phyloP scores from a whole-genome alignment of 1,140 invertebrate species.

The Drosophila arizonae region DNA sequence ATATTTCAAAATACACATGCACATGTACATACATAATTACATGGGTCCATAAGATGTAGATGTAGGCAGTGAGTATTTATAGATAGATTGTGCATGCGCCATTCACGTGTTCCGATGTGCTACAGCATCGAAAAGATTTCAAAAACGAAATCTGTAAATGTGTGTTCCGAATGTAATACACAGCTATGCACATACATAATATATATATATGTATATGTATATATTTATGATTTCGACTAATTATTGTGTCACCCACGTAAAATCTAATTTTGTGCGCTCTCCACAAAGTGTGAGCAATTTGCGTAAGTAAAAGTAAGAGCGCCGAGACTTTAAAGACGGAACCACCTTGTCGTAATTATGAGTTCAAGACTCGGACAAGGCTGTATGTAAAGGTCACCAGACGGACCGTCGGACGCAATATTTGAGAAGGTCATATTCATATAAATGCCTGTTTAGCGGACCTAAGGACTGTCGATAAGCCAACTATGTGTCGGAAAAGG shows the following conservation, averaged over 20 bases:
- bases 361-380: conserved; percentile 28
- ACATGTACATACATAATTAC: conserved; percentile 18
- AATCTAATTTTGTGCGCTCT: conserved; percentile 2
- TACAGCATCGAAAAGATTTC: conserved; percentile 35
- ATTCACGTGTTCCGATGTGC: conserved; percentile 56
- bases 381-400: conserved; percentile 50
- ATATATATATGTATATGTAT: background rate
- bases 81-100: conserved; percentile 52
- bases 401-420: conserved; percentile 40
- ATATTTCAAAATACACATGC: conserved; percentile 47
- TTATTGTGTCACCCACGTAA: conserved; percentile 16
- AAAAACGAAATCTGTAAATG: conserved; percentile 10
- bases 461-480: conserved; percentile 44
- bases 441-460: background rate
- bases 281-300: background rate
- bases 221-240: conserved; percentile 15
- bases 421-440: conserved; percentile 26
- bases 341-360: conserved; percentile 41
- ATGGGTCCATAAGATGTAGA: conserved; percentile 24
- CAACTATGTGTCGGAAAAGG: background rate
- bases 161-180: background rate
- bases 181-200: background rate
- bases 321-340: conserved; percentile 36
- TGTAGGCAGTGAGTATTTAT: conserved; percentile 22
- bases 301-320: background rate